Evolutionary conservation across 53 echinoderm and acorn worm genomes (phyloP).

Genomic region (Patiria pectinifera): DNA sequence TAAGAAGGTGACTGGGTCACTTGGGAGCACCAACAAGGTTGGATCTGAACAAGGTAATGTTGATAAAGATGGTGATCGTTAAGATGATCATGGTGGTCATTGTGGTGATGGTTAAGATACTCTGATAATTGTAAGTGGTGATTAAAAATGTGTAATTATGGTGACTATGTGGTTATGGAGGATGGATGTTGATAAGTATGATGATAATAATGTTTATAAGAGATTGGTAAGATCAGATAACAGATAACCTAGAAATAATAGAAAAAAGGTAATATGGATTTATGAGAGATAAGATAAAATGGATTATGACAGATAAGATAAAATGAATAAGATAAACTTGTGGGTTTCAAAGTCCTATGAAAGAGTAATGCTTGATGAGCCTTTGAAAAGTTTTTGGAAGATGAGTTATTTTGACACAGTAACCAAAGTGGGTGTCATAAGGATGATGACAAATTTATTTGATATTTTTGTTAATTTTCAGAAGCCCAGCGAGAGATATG

Average conservation of each 20-base stretch:
- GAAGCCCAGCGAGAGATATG: constrained; percentile 63
- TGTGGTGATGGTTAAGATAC: neutral
- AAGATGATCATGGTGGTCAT: neutral
- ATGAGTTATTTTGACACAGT: neutral
- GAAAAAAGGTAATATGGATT: too few relatives aligned
- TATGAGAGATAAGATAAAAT: too few relatives aligned
- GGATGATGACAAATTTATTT: neutral
- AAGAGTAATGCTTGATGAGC: neutral
- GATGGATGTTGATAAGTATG: neutral
- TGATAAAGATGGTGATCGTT: neutral
- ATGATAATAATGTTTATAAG: constrained; percentile 14
- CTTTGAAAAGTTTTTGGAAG: neutral
- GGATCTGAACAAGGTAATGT: constrained; percentile 33
- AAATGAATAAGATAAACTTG: neutral
- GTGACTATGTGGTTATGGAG: neutral
- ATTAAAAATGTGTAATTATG: neutral
- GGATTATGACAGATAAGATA: too few relatives aligned
- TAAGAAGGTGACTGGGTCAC: neutral
- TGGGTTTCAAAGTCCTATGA: neutral
- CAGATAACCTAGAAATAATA: too few relatives aligned
- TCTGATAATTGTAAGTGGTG: neutral
- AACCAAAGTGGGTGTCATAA: neutral
- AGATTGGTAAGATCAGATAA: neutral
- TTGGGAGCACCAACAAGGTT: constrained; percentile 52
- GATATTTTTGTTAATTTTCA: neutral